Conservation (phyloP, 2,113 vertebrate genomes). For the Fregetta grallaria region DNA sequence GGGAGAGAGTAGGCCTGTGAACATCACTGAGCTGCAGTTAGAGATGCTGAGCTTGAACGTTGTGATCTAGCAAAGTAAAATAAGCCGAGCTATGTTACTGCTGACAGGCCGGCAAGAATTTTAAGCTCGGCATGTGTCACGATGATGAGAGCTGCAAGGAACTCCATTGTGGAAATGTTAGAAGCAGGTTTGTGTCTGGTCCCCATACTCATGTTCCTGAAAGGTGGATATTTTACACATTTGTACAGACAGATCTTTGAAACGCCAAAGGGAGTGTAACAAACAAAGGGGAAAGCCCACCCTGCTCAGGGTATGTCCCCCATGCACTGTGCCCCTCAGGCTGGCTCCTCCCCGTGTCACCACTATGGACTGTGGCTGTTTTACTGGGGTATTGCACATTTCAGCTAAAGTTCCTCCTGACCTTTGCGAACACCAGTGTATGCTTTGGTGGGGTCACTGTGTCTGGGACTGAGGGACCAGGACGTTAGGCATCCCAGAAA, state of each 20-base stretch:
- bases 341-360: background rate
- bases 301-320: background rate
- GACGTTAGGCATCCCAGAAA: background rate
- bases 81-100: background rate
- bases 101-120: background rate
- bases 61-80: background rate
- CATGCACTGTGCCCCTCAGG: background rate
- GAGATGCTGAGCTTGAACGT: background rate
- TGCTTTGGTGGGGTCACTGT: background rate
- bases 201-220: accelerated
- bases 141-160: background rate
- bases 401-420: background rate
- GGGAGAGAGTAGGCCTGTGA: background rate
- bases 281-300: background rate
- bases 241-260: background rate
- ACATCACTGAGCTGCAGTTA: background rate
- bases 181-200: background rate
- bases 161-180: background rate
- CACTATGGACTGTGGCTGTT: background rate
- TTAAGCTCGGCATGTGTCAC: background rate
- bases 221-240: background rate
- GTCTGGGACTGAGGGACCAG: background rate
- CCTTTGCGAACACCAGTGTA: accelerated
- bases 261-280: background rate
- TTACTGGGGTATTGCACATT: background rate